phyloP scores from a whole-genome alignment of 2,888 invertebrate genomes.

The Leucozona laternaria region DNA sequence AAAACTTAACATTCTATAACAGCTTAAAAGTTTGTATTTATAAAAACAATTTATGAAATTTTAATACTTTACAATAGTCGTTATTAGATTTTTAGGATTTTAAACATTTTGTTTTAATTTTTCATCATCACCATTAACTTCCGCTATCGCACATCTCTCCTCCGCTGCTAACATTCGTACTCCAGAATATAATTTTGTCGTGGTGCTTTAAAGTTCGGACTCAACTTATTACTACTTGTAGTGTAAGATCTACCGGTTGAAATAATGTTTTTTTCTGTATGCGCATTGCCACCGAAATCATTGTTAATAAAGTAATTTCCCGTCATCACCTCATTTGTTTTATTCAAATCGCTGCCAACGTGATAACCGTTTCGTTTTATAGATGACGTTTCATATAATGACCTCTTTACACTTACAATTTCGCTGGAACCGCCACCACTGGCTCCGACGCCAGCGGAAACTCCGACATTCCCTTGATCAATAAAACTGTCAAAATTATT shows the following conservation, averaged over 20 bases:
- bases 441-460: slow-evolving; percentile 23
- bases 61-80: too few relatives aligned
- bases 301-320: slow-evolving; percentile 53
- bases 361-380: slow-evolving; percentile 41
- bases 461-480: slow-evolving; percentile 78
- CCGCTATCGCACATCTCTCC: not conserved
- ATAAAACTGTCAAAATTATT: slow-evolving; percentile 82
- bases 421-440: slow-evolving; percentile 5
- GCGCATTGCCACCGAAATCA: slow-evolving; percentile 16
- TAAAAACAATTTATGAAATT: too few relatives aligned
- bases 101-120: not conserved
- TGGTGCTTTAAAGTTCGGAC: slow-evolving; percentile 59
- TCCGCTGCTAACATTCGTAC: slow-evolving; percentile 81
- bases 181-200: slow-evolving; percentile 81
- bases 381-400: slow-evolving; percentile 61
- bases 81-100: not conserved
- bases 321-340: slow-evolving; percentile 39
- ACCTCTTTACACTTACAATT: slow-evolving; percentile 52
- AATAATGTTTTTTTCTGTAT: slow-evolving; percentile 37
- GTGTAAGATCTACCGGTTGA: slow-evolving; percentile 43
- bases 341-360: slow-evolving; percentile 38
- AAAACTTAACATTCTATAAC: too few relatives aligned
- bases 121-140: not conserved
- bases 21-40: too few relatives aligned
- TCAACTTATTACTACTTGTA: slow-evolving; percentile 42